Evolutionary conservation across 2,797 vertebrate species (phyloP).

Genomic region (Poecilia picta): DNA sequence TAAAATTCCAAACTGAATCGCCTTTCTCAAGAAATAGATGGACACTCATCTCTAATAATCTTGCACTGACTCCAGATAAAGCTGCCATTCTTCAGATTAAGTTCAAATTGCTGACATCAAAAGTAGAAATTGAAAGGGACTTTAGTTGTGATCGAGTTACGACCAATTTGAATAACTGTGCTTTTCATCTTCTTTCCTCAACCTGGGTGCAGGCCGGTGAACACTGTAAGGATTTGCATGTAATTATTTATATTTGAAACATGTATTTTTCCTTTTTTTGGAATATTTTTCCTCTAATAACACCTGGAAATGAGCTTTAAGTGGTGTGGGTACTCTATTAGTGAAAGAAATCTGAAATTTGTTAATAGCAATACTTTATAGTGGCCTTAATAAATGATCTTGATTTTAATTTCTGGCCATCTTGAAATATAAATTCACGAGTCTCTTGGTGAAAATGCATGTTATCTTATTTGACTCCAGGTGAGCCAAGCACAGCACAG

Average conservation of each 20-base stretch:
- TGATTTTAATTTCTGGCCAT: constrained; percentile 10
- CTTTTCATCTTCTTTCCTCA: constrained; percentile 16
- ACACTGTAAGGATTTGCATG: background rate
- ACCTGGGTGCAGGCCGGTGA: background rate
- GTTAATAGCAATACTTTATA: background rate
- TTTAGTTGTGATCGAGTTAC: constrained; percentile 2
- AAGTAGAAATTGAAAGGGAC: constrained; percentile 7
- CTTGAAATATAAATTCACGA: constrained; percentile 9
- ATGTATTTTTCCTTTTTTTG: background rate
- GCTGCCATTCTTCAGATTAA: constrained; percentile 6
- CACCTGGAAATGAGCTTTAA: background rate
- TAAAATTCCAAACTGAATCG: constrained; percentile 21
- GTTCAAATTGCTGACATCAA: background rate
- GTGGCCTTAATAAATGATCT: background rate
- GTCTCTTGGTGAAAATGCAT: constrained; percentile 9
- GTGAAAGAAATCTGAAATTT: background rate
- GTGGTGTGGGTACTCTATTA: background rate
- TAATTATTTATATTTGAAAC: background rate
- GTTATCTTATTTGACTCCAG: constrained; percentile 35
- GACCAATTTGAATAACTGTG: constrained; percentile 34
- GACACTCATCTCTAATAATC: constrained; percentile 14
- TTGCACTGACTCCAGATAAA: background rate
- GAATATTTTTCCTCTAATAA: background rate
- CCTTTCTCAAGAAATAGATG: constrained; percentile 21
- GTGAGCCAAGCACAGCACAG: constrained; percentile 56